These are phyloP conservation scores for Anguilla japonica DNA, from an alignment of 2,113 vertebrate genomes.

Conservation along the genomic window DNA sequence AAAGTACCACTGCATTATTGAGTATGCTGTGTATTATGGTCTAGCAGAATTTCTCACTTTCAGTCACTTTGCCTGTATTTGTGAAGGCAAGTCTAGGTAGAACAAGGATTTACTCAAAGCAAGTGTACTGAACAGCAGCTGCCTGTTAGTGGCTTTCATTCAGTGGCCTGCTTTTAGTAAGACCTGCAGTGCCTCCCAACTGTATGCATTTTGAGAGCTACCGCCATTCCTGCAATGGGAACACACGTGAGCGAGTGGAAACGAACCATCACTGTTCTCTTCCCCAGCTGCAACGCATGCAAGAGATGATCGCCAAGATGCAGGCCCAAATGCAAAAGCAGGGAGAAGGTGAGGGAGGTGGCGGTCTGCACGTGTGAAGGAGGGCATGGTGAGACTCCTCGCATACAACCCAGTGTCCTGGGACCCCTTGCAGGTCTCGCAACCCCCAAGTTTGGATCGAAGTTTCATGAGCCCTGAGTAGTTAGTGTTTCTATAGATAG, in stretches of 20 bases:
- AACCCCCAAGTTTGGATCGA: not conserved
- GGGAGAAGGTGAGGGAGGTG: slow-evolving; percentile 70
- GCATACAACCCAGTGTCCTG: not conserved
- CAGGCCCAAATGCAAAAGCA: slow-evolving; percentile 95
- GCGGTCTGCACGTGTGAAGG: slow-evolving; percentile 62
- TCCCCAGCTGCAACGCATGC: slow-evolving; percentile 88
- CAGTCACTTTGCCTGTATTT: not conserved
- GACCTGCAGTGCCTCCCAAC: not conserved
- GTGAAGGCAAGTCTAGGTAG: not conserved
- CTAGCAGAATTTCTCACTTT: no score
- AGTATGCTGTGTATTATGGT: not conserved
- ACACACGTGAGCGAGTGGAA: not conserved
- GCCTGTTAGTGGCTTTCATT: not conserved
- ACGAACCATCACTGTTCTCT: not conserved
- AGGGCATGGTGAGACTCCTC: not conserved
- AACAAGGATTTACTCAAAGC: not conserved
- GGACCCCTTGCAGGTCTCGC: not conserved
- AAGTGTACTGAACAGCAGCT: not conserved
- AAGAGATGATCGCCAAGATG: slow-evolving; percentile 97
- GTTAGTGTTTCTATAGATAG: not conserved
- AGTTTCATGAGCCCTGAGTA: not conserved
- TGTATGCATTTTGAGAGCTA: not conserved
- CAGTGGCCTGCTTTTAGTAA: not conserved
- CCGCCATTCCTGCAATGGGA: not conserved
- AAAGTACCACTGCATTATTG: no score